Conservation (phyloP, 2,888 invertebrate genomes). For the Drosophila neotestacea region DNA sequence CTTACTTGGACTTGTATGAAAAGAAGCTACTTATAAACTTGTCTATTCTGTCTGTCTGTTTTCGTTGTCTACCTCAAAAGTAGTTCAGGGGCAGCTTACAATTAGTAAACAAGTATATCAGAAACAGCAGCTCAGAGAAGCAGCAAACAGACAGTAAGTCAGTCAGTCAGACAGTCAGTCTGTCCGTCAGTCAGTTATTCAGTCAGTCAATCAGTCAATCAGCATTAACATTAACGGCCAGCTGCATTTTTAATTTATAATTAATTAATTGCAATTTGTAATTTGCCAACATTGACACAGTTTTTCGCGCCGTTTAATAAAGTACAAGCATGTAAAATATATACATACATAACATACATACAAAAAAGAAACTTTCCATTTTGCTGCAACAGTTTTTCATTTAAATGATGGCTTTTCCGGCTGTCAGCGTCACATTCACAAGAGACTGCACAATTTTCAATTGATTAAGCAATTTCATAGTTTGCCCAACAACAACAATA, state of each 20-base stretch:
- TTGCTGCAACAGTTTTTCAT: slow-evolving; percentile 47
- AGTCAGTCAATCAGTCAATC: slow-evolving; percentile 36
- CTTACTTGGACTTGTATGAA: slow-evolving; percentile 1
- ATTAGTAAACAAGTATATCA: slow-evolving; percentile 30
- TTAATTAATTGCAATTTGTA: slow-evolving; percentile 77
- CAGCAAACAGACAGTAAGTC: slow-evolving; percentile 18
- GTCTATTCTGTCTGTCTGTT: slow-evolving; percentile 13
- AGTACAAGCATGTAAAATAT: background rate
- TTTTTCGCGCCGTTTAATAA: slow-evolving; percentile 50
- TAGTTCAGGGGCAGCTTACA: slow-evolving; percentile 54
- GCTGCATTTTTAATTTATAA: slow-evolving; percentile 66
- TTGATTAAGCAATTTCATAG: slow-evolving; percentile 76
- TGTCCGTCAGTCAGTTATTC: slow-evolving; percentile 7
- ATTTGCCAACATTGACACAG: slow-evolving; percentile 76
- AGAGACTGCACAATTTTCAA: slow-evolving; percentile 70
- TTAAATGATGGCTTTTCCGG: slow-evolving; percentile 67
- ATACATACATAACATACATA: background rate
- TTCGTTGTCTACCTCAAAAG: slow-evolving; percentile 36
- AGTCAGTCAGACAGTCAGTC: slow-evolving; percentile 11
- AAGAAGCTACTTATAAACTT: slow-evolving; percentile 30
- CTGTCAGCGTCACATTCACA: slow-evolving; percentile 70
- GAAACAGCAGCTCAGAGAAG: slow-evolving; percentile 16
- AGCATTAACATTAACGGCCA: slow-evolving; percentile 33
- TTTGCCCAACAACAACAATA: slow-evolving; percentile 24
- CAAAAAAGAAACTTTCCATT: slow-evolving; percentile 42